Base-by-base conservation (phyloP, 2,888 invertebrate genomes). In the Zhuqinia jingwanae region DNA sequence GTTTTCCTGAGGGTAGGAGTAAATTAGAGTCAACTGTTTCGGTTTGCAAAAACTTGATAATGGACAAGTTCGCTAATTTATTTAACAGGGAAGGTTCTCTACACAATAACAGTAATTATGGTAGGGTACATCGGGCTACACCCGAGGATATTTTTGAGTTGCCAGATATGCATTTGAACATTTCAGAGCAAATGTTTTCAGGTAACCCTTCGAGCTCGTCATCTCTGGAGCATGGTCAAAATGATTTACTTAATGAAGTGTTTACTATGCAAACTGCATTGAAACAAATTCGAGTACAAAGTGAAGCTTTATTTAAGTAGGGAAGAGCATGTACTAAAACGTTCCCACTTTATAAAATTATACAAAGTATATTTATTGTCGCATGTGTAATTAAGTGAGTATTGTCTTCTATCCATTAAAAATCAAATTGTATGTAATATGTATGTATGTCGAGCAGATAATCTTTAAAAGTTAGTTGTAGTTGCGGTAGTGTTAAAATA, bases 31-130 rank as follows among this genome's bases (percentile, higher is more conserved):
- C 76, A 0, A 81, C 81, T n/a, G 36, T 81, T 20, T 45, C 76
- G 10, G 56, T 76, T 3, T 81, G 70, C 27, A 53, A 70, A 30
- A 56, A n/a, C 10, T 60, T 86, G 2, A 70, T 86, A 3, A 36
- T 86, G 22, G 86, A 86, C 15, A 86, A 53, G 50, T 86, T 86
- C 73, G 81, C 85, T 15, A 80, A 63, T 53, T 25, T 73, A 30
- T 20, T 76, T 2, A 36, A 13, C n/a, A 25, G 25, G 5, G 65
- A 76, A 63, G 20, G 42, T 30, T 53, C 53, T 0, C 13, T 42
- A 0, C 27, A 50, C 15, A 45, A 65, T 5, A 25, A 30, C 17
- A 25, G 65, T 17, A 83, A 36, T 36, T 6, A 6, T 6, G 36
- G 36, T 6, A 36, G 36, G 36, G 8, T 36, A 8, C 36, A 36